Conservation (phyloP, 2,888 invertebrate species). For the Willowsia nigromaculata region DNA sequence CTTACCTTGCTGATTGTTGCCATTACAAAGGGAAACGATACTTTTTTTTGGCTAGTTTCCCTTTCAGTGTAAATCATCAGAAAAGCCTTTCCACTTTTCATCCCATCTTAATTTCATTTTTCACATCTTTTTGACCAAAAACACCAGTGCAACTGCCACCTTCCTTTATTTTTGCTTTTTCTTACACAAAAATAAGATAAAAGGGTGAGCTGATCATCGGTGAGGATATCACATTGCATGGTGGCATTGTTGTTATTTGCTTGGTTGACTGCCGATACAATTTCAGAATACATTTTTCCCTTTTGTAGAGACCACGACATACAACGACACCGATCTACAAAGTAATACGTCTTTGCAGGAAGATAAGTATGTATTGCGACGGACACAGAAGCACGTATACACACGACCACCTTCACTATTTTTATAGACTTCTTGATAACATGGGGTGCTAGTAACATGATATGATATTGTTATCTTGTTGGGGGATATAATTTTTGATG, state of each 20-base stretch:
- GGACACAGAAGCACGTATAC: conserved; percentile 4
- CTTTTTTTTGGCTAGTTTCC: conserved; percentile 26
- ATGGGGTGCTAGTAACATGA: too few species aligned
- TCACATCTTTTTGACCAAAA: not conserved
- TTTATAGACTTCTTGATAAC: too few species aligned
- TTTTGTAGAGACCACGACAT: not conserved
- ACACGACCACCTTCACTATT: not conserved
- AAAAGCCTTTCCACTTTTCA: not conserved
- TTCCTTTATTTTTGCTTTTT: too few species aligned
- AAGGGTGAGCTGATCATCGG: too few species aligned
- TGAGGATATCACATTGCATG: not conserved
- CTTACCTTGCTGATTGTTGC: not conserved
- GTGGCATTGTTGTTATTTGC: not conserved
- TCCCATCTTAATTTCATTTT: not conserved
- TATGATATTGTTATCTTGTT: not conserved
- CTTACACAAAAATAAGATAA: too few species aligned
- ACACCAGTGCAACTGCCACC: too few species aligned
- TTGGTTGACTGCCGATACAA: too few species aligned
- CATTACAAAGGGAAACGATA: too few species aligned
- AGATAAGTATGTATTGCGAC: not conserved
- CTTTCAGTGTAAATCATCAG: not conserved
- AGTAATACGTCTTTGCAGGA: not conserved
- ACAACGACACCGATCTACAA: not conserved
- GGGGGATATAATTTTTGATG: not conserved
- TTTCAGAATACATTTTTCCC: not conserved